Base-by-base conservation (phyloP, 1,140 invertebrate species). In the Anadara kagoshimensis region DNA sequence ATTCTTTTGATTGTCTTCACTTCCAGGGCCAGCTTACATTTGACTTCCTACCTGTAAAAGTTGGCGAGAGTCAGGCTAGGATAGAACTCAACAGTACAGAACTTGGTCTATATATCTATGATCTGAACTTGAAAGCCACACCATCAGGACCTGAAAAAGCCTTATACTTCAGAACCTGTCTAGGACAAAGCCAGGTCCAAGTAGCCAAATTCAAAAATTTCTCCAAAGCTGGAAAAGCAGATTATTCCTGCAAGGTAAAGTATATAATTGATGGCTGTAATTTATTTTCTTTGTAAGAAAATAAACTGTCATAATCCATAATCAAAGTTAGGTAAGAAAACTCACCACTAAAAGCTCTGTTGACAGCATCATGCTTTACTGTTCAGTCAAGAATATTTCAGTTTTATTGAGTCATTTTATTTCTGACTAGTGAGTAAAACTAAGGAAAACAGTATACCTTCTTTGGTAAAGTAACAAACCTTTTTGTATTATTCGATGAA, bases 181-280 rank as follows among this genome's bases (percentile, higher is more conserved):
- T 90, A 5, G 89, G 89, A 24, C 79, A 81, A 26, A 83, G 63
- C 26, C 84, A 87, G 59, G 74, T 79, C 24, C 84, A 85, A 66
- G 62, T 82, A 1, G 88, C 85, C 22, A 87, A 86, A 61, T 90
- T 90, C 77, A 70, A 87, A 1, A 90, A 90, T 82, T 90, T 85
- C 79, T 84, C 86, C 47, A 88, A 88, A 77, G 83, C 85, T 73
- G 68, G 67, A n/a, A 90, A 89, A 75, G 86, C 89, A 44, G 89
- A 90, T 71, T 90, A 89, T 66, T 66, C 81, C 41, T 90, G 87
- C 81, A 89, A 89, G 83, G 88, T 90, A 75, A 70, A 71, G 29
- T 36, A 36, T 36, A 36, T 36, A 3, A 36, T 36, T 36, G 7
- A 36, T 36, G 29, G 29, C 2, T 36, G 2, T 36, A 36, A 36